Conservation (phyloP, 2,797 vertebrate species). For the Malurus splendens region DNA sequence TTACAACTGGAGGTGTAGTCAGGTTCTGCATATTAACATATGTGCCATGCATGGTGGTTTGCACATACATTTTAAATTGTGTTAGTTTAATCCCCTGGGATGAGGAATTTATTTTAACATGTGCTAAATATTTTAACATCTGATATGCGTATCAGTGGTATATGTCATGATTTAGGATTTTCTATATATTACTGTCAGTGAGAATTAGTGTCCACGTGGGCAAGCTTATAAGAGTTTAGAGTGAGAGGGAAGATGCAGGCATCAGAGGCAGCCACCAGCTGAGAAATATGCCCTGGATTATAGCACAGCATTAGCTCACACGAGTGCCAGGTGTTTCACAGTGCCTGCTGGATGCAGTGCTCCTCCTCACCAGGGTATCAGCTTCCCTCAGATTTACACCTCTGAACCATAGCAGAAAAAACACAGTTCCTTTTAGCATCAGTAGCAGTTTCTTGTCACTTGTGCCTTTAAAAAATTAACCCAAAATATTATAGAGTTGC, state of each 20-base stretch:
- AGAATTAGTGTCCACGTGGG: neutral
- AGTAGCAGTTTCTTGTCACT: neutral
- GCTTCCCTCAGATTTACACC: neutral
- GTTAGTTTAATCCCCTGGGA: slow-evolving; percentile 3
- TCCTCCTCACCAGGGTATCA: neutral
- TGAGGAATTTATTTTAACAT: slow-evolving; percentile 17
- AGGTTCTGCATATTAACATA: slow-evolving; percentile 14
- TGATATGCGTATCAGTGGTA: neutral
- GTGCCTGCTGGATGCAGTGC: accelerated
- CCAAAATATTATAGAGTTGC: neutral
- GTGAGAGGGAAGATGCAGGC: neutral
- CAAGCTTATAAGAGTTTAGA: neutral
- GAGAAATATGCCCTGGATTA: neutral
- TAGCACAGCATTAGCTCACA: neutral
- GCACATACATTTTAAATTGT: neutral
- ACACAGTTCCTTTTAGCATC: neutral
- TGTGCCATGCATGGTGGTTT: neutral
- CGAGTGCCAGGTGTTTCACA: neutral
- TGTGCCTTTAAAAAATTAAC: neutral
- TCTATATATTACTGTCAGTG: neutral
- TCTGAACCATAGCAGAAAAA: neutral
- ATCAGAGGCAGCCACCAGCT: neutral
- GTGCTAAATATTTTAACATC: slow-evolving; percentile 18
- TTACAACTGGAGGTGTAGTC: neutral
- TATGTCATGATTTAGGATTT: slow-evolving; percentile 8